These are phyloP conservation scores for Schrankia costaestrigalis DNA, from an alignment of 2,888 invertebrate genomes.

Conservation along the genomic window DNA sequence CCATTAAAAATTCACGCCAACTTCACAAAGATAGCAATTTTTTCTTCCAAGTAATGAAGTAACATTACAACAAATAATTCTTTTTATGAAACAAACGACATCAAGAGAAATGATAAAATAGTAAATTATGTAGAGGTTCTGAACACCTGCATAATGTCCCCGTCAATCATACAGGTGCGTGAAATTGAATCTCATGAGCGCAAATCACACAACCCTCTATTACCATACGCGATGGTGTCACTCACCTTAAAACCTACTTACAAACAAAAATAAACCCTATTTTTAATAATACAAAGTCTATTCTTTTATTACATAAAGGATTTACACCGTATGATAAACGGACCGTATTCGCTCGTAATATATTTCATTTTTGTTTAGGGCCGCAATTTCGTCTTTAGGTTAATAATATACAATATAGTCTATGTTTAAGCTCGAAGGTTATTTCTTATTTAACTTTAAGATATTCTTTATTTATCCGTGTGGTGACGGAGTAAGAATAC, in stretches of 20 bases:
- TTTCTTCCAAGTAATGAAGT: too few relatives aligned
- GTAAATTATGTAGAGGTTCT: conserved; percentile 59
- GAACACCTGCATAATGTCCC: conserved; percentile 65
- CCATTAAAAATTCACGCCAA: too few relatives aligned
- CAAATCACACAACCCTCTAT: conserved; percentile 67
- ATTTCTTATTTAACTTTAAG: conserved; percentile 18
- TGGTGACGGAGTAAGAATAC: too few relatives aligned
- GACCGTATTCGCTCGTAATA: conserved; percentile 35
- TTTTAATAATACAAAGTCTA: conserved; percentile 19
- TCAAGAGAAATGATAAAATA: conserved; percentile 51
- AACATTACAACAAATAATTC: conserved; percentile 30
- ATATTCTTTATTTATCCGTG: background rate
- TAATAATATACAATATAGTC: conserved; percentile 31
- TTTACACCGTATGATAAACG: conserved; percentile 40
- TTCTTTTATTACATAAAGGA: conserved; percentile 9
- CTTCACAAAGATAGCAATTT: too few relatives aligned
- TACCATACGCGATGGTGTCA: conserved; percentile 54
- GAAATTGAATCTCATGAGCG: conserved; percentile 76
- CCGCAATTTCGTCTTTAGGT: conserved; percentile 33
- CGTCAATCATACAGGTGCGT: conserved; percentile 72
- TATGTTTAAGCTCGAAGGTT: conserved; percentile 23
- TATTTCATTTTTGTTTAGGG: conserved; percentile 41
- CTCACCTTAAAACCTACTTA: conserved; percentile 29
- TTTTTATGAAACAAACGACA: conserved; percentile 41
- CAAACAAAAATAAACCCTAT: conserved; percentile 34